Evolutionary conservation across 2,888 invertebrate genomes (phyloP), one percentile per base, ranked within the genome.

Genomic region (Hemistola chrysoprasaria): DNA sequence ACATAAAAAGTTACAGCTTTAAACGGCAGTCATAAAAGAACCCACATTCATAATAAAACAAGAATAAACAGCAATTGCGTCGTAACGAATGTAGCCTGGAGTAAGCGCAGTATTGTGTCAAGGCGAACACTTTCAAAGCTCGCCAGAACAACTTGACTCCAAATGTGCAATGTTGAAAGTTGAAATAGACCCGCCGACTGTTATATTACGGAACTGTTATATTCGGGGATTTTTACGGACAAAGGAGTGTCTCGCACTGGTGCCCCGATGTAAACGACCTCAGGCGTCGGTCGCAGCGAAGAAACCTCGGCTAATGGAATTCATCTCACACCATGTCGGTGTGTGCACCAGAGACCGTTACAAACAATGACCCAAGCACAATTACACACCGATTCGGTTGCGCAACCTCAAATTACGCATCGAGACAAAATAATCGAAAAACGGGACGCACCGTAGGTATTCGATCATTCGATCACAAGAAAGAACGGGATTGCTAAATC

Each of bases 331-430:
- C 66, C 66, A 65, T 58, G 55, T 16, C 16, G 16, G 16, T 16
- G 51, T 63, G 59, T 66, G 44, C 53, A 66, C 67, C 60, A 60
- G 57, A 70, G 66, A 65, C 80, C 79, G 82, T 82, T 80, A 80
- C 74, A 79, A 72, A 78, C 78, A 77, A 77, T 79, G 82, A 81
- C 73, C 79, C 63, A 58, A 65, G 50, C 64, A 60, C 70, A 69
- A 73, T 76, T 68, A 72, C 67, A 67, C 56, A 55, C 60, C 56
- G 61, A 77, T 71, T 68, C 66, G 47, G 68, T 78, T 78, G 66
- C 70, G 59, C 71, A 78, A 75, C 63, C 48, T 53, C 46, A 53
- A 53, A 65, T 66, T 65, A 71, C 61, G 58, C 62, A 62, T 53
- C 53, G 44, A 62, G 59, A 64, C 57, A 59, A 62, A 69, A 65